Evolutionary conservation across 2,888 invertebrate species (phyloP), one percentile per base, ranked within the genome.

Genomic region (Automeris io): DNA sequence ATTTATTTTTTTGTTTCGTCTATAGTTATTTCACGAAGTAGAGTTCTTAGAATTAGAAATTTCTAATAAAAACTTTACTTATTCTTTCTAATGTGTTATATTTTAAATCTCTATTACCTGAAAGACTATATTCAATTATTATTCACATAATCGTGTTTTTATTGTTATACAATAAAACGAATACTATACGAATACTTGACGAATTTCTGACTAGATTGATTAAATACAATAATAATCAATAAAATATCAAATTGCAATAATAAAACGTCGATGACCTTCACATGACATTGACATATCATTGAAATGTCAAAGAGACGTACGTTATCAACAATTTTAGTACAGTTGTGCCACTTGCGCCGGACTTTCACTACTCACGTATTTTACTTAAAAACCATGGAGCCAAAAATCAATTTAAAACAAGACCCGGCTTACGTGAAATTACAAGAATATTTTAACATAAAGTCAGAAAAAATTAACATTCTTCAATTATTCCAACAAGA

Each of bases 401-500:
- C 80, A 16, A 87, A 86, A 70, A 61, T 74, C 18, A 79, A 66
- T 52, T 59, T 87, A 41, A 72, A 61, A 47, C 62, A 82, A 45
- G 95, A 95, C 58, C 80, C 91, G 11, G 89, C 91, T 8, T 98
- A 90, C 88, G 88, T 91, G 60, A 91, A 93, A 73, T 81, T 98
- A 29, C 90, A 93, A 61, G 89, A 91, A 41, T 93, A 92, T 72
- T 96, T 91, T 70, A 85, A 92, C 50, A 77, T 83, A 5, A 91
- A 92, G 64, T 93, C 92, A 8, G 86, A 90, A 18, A 91, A 91
- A 57, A 88, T 98, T 29, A 93, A 94, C 60, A 95, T 99, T 61
- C 89, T 90, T 47, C 89, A 95, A 46, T 81, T 98, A 55, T 98
- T 99, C 69, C 88, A 91, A 48, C 85, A 91, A 54, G 95, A 98